A percentile compares a stretch with the other conserved stretches of the same genome.
These are phyloP conservation scores for Rhodophaea formosa DNA, from an alignment of 2,888 invertebrate species.

Conservation along the genomic window DNA sequence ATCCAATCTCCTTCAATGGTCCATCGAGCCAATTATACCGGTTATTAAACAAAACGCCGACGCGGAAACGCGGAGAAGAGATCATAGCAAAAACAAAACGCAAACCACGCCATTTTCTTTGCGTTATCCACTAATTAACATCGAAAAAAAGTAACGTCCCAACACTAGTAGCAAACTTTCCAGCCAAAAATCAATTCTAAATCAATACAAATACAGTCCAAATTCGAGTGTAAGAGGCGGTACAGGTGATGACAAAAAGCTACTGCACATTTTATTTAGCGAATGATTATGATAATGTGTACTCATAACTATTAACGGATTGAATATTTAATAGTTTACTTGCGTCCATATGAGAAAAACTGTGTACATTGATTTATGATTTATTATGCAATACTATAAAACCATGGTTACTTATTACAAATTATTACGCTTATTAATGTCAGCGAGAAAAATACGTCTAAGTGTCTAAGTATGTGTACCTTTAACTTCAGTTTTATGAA, in stretches of 20 bases:
- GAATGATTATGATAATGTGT: constrained; percentile 24
- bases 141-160: constrained; percentile 4
- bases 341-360: background rate
- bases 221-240: background rate
- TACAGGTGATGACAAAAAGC: constrained; percentile 24
- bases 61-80: constrained; percentile 60
- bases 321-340: constrained; percentile 6
- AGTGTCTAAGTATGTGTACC: no score
- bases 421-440: no score
- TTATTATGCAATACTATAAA: background rate
- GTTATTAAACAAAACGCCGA: constrained; percentile 61
- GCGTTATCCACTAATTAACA: constrained; percentile 57
- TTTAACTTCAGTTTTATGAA: no score
- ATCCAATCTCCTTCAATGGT: constrained; percentile 34
- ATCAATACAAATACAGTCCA: background rate
- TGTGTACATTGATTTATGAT: constrained; percentile 6
- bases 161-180: background rate
- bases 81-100: constrained; percentile 50
- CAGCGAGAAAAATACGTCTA: no score
- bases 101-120: constrained; percentile 54
- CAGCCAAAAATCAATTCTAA: background rate
- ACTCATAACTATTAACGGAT: constrained; percentile 21
- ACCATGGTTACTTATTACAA: no score
- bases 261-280: constrained; percentile 22
- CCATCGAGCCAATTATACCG: constrained; percentile 58